These are phyloP conservation scores for Halcyon smyrnensis DNA, from an alignment of 2,797 vertebrate genomes.

Conservation along the genomic window DNA sequence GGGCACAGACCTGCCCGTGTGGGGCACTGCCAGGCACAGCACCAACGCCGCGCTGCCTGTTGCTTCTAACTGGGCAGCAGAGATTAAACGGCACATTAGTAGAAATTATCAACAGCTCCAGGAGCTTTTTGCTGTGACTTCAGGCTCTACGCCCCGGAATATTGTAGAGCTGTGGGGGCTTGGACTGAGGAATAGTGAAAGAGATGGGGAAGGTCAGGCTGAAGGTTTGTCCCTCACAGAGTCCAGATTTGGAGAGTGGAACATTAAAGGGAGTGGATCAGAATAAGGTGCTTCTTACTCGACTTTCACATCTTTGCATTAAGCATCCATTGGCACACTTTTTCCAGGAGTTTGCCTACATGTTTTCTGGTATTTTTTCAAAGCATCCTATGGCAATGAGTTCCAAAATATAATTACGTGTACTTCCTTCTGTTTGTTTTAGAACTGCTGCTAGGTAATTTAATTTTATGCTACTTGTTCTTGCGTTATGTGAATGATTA, in stretches of 20 bases:
- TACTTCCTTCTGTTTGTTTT: neutral
- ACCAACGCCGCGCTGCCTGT: neutral
- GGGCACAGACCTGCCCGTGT: too few relatives aligned
- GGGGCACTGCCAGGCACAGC: too few relatives aligned
- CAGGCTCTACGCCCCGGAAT: neutral
- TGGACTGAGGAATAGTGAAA: fast-evolving
- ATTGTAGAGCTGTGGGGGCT: fast-evolving
- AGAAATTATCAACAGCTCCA: neutral
- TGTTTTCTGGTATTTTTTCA: neutral
- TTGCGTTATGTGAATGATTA: neutral
- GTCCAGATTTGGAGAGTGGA: neutral
- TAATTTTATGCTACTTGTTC: neutral
- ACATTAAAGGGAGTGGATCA: neutral
- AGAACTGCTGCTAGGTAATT: neutral
- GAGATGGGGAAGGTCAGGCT: neutral
- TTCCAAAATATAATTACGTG: neutral
- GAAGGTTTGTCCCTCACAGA: fast-evolving
- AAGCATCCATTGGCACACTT: fast-evolving
- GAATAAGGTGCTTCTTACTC: neutral
- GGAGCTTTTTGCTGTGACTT: neutral
- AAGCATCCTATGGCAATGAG: neutral
- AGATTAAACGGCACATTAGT: fast-evolving
- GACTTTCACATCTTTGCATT: fast-evolving
- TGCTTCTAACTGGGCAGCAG: neutral
- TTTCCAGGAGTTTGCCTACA: neutral